Base-by-base conservation (phyloP, 2,888 invertebrate genomes). In the Marasmarcha lunaedactyla region DNA sequence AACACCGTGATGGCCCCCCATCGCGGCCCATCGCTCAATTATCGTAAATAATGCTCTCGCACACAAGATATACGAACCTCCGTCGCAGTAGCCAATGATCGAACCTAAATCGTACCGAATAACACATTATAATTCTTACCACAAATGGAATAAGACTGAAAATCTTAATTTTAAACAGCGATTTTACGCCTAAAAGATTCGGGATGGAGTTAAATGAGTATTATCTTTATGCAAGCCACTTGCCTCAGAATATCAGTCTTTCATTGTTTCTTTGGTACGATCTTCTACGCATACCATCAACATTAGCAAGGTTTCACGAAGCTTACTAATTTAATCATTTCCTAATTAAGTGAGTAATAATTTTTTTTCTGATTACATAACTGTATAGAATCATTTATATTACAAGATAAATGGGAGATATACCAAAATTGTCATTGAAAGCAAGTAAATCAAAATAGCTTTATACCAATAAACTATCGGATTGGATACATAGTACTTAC, bases 41-140 rank as follows among this genome's bases (percentile, higher is more conserved):
- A 83, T 83, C 81, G 83, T 83, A 83, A 83, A 83, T 83, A 83
- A 83, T 83, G 81, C 83, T 79, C 78, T 76, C 77, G 53, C 79
- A 79, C 78, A 77, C 70, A 79, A 81, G 79, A 83, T 79, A 81
- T 79, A 79, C 79, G 76, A 69, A 67, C 69, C 71, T 63, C 64
- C 56, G 63, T 47, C 55, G 71, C 76, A 54, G 81, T 78, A 83
- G 79, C 73, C 71, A 59, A 65, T 64, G 74, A 71, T 64, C 74
- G 57, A 30, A 30, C 65, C 66, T 60, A 55, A 61, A 59, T 57
- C 49, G 44, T 42, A 45, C 45, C 46, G 46, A 46, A 44, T 59
- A 54, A 50, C 42, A 51, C 43, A 71, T 56, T 64, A 56, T 50
- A 50, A 48, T 47, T 54, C 62, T 67, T 76, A 65, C 43, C 42